These are phyloP conservation scores for Agrotis exclamationis DNA, from an alignment of 2,888 invertebrate genomes.

Conservation along the genomic window DNA sequence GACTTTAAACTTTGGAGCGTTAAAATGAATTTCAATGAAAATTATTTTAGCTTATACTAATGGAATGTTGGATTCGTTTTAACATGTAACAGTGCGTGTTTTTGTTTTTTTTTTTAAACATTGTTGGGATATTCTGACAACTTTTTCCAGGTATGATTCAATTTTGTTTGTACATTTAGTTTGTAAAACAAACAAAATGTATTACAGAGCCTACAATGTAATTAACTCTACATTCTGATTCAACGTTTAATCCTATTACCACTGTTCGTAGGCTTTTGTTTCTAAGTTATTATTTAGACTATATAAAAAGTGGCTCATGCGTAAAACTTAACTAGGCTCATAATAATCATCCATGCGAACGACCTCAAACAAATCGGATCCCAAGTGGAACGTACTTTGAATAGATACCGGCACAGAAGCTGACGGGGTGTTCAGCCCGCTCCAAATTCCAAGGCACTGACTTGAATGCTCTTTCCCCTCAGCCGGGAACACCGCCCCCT, in stretches of 20 bases:
- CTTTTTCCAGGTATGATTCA: constrained; percentile 14
- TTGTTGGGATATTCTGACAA: constrained; percentile 16
- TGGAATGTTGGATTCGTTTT: background rate
- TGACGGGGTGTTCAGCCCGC: constrained; percentile 50
- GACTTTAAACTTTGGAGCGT: constrained; percentile 30
- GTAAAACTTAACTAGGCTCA: constrained; percentile 1
- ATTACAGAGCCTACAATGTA: constrained; percentile 3
- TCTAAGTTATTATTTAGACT: background rate
- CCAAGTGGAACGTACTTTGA: constrained; percentile 56
- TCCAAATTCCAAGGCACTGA: constrained; percentile 60
- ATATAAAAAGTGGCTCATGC: background rate
- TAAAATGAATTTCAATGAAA: constrained; percentile 18
- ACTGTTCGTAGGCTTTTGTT: background rate
- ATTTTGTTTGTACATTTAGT: constrained; percentile 5
- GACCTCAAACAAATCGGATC: constrained; percentile 49
- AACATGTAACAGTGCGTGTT: background rate
- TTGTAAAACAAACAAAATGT: constrained; percentile 23
- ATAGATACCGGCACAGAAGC: constrained; percentile 50
- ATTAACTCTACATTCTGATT: background rate
- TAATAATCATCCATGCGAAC: constrained; percentile 26
- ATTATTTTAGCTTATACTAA: constrained; percentile 16
- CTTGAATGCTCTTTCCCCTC: constrained; percentile 62
- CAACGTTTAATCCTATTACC: background rate
- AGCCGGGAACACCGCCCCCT: constrained; percentile 10
- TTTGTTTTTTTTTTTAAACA: constrained; percentile 27